Base-by-base conservation (phyloP, 2,888 invertebrate genomes). In the Andrena trimmerana region DNA sequence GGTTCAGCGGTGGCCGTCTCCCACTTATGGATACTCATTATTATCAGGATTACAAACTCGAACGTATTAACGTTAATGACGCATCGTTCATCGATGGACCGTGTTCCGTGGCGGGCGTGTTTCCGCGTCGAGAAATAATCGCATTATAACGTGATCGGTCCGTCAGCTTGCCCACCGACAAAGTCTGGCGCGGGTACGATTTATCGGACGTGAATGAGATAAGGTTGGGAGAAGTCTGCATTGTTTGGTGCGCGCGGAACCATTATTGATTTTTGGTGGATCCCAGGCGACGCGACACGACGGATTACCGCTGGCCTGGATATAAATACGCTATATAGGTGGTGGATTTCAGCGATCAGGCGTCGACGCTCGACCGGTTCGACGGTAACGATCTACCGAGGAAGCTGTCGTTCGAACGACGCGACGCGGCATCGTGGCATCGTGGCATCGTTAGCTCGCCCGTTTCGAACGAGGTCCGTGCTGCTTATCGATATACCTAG, bases 161-260 rank as follows among this genome's bases (percentile, higher is more conserved):
- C 63, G 57, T 67, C 62, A 36, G 33, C 60, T 20, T 27, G 84
- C 50, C 59, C 71, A 60, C 74, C 76, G 78, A 78, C 83, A 73
- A 84, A 85, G 84, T 87, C 81, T 88, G 83, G 83, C 83, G 76
- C 72, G 81, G 84, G 78, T 78, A 82, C 85, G 84, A 89, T 86
- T 90, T 89, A 88, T 81, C 81, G 83, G 72, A 83, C 84, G 81
- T 74, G 85, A 85, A 83, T 79, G 80, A 83, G 88, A 89, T 89
- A 89, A 89, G 86, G 62, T 50, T 54, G 48, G 78, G 70, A 33
- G 71, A 71, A 62, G 69, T 48, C 52, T 65, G 70, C 73, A 73
- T 86, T 86, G 81, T 84, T 62, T 71, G 72, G 57, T 33, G 60
- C 48, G 60, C 52, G 27, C 67, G 13, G 31, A 8, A 20, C 33